A percentile compares a stretch with the other conserved stretches of the same genome.
These are phyloP conservation scores for Ectropis crepuscularia DNA, from an alignment of 2,888 invertebrate genomes.

Conservation along the genomic window DNA sequence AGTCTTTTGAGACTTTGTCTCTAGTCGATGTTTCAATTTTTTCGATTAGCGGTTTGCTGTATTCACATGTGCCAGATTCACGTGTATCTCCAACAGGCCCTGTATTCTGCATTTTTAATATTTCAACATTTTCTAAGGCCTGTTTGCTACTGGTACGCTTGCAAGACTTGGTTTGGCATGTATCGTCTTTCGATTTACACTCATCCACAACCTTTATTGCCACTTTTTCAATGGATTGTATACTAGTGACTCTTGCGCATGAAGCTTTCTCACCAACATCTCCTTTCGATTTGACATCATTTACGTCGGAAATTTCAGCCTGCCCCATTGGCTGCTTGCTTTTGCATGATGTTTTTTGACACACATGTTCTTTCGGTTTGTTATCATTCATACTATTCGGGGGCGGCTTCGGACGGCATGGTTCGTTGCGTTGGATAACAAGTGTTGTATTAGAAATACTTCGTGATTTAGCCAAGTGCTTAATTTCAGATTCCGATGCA, in stretches of 20 bases:
- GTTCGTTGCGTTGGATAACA: slow-evolving; percentile 5
- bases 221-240: no score
- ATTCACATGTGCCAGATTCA: no score
- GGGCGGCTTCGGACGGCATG: neutral
- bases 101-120: neutral
- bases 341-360: neutral
- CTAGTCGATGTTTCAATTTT: neutral
- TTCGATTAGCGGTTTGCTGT: neutral
- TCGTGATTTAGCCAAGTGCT: slow-evolving; percentile 20
- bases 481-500: slow-evolving; percentile 23
- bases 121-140: neutral
- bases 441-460: slow-evolving; percentile 30
- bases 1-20: slow-evolving; percentile 1
- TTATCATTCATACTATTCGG: neutral
- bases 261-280: no score
- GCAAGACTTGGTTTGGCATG: neutral
- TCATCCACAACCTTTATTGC: neutral
- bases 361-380: neutral
- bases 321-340: no score
- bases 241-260: no score
- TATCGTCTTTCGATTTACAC: neutral
- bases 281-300: no score
- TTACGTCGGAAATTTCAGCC: no score
- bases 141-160: neutral
- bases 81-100: no score